Percentiles rank a stretch among this genome's conserved stretches.
Conservation (phyloP, 2,797 vertebrate genomes). For the Distichodus sexfasciatus region DNA sequence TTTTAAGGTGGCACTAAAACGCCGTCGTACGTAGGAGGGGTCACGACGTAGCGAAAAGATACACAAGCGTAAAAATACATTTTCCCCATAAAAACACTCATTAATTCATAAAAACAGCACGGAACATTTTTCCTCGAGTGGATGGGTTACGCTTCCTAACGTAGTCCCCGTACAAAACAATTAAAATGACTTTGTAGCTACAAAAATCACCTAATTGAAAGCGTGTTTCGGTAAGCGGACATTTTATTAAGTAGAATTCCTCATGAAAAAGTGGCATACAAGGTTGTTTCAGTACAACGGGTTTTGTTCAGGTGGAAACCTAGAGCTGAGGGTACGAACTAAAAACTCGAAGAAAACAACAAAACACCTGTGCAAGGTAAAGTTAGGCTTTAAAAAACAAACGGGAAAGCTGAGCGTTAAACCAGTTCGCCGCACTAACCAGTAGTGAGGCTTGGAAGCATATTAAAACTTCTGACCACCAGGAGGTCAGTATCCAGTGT, state of each 20-base stretch:
- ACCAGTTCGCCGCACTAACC: slow-evolving; percentile 47
- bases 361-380: slow-evolving; percentile 16
- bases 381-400: neutral
- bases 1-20: too few species aligned
- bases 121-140: too few species aligned
- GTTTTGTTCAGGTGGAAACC: slow-evolving; percentile 34
- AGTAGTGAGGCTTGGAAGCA: slow-evolving; percentile 45
- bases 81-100: too few species aligned
- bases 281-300: slow-evolving; percentile 65
- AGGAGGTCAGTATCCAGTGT: slow-evolving; percentile 32
- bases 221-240: slow-evolving; percentile 52
- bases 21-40: too few species aligned
- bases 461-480: slow-evolving; percentile 24
- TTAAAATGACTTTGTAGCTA: too few species aligned
- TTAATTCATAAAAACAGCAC: too few species aligned
- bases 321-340: slow-evolving; percentile 29
- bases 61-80: too few species aligned
- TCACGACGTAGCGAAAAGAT: too few species aligned
- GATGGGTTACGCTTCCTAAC: too few species aligned
- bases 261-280: slow-evolving; percentile 70
- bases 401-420: slow-evolving; percentile 40
- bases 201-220: neutral
- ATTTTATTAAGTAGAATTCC: slow-evolving; percentile 72
- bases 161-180: too few species aligned
- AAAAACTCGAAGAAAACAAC: slow-evolving; percentile 34